Conservation (phyloP, 1,140 invertebrate genomes). For the Andrena cerasifolii region DNA sequence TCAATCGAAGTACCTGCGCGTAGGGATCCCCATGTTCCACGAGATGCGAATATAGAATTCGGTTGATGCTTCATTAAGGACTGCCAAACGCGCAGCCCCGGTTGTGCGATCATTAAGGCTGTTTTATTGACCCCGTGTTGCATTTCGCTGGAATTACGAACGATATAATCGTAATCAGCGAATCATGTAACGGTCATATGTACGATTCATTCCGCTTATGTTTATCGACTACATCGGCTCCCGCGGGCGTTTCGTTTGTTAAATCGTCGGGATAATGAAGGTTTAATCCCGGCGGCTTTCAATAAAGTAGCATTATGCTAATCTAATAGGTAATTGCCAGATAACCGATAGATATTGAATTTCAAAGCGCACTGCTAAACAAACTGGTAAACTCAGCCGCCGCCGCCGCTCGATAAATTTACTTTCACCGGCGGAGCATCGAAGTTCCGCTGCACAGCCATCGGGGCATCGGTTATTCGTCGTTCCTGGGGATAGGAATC, state of each 20-base stretch:
- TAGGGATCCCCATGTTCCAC: too few relatives aligned
- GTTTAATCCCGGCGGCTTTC: constrained; percentile 24
- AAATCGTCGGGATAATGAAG: constrained; percentile 31
- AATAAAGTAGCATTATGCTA: constrained; percentile 43
- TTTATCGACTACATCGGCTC: constrained; percentile 5
- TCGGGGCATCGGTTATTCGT: too few relatives aligned
- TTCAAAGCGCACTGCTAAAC: constrained; percentile 9
- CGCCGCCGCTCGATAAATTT: constrained; percentile 17
- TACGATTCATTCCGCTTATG: constrained; percentile 12
- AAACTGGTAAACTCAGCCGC: constrained; percentile 6
- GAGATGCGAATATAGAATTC: too few relatives aligned
- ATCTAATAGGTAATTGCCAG: constrained; percentile 34
- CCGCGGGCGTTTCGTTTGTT: constrained; percentile 1
- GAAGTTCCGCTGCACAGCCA: too few relatives aligned
- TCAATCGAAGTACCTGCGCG: too few relatives aligned
- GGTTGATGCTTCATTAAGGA: too few relatives aligned
- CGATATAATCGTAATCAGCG: not conserved
- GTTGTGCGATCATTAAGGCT: not conserved
- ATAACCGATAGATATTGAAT: constrained; percentile 26
- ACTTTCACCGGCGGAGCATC: not conserved
- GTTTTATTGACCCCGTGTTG: not conserved
- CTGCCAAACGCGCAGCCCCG: not conserved
- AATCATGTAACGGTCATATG: not conserved
- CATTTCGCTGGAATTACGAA: not conserved
- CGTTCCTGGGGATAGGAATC: not conserved